Evolutionary conservation across 2,113 vertebrate genomes (phyloP), one percentile per base, ranked within the genome.

Genomic region (Centrocercus urophasianus): DNA sequence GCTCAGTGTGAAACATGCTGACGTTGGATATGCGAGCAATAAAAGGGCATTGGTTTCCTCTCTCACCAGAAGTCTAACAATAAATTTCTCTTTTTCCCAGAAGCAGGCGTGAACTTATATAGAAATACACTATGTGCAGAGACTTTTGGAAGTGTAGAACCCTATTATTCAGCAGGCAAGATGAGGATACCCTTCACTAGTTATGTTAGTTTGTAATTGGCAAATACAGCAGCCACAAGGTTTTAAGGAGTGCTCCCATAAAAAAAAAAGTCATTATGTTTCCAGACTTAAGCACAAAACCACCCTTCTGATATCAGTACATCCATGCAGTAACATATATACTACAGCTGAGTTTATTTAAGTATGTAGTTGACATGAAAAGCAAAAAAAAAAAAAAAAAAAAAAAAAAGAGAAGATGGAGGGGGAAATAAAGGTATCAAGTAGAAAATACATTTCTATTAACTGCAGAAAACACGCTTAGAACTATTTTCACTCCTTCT

Each of bases 401-500:
- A 38, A 11, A 14, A 24, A 25, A 54, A 28, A 14, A 54, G 36
- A 3, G 25, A 6, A 5, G 79, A 27, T 4, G 30, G 6, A n/a
- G 50, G 78, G 38, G 18, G 43, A 63, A 88, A 94, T 6, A 69
- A 87, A 75, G 20, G 32, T 22, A 84, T 57, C 20, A 78, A 80
- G 81, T 1, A 74, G 50, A 93, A 93, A 85, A 82, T 84, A 85
- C 5, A 40, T 88, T 94, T 87, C 65, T 74, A 48, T 34, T 67
- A 77, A 86, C 67, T 70, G 54, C 19, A 78, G 48, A 89, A 94
- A 95, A 91, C 40, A 83, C 4, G 6, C 42, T 84, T 70, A 89
- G 30, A 88, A 94, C 38, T 95, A 65, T 88, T 95, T 89, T 94
- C 80, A 95, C 21, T 32, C 83, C 38, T 93, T 85, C 85, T 90